These are phyloP conservation scores for Stratiomys singularior DNA, from an alignment of 2,888 invertebrate species.

Conservation along the genomic window DNA sequence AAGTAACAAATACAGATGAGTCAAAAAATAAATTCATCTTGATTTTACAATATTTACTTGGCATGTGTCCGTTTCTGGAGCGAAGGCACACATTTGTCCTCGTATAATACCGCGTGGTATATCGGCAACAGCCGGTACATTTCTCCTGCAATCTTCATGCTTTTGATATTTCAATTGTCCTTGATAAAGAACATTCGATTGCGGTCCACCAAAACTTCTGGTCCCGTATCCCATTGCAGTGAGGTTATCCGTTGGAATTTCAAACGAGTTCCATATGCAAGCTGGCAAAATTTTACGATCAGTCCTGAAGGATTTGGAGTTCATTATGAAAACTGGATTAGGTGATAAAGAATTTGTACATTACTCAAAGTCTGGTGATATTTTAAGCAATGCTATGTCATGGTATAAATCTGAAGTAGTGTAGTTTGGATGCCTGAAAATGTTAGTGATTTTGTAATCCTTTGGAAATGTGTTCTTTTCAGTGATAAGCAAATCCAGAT, in stretches of 20 bases:
- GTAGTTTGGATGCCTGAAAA: slow-evolving; percentile 64
- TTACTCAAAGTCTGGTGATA: slow-evolving; percentile 30
- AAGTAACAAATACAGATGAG: slow-evolving; percentile 52
- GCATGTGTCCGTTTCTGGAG: slow-evolving; percentile 55
- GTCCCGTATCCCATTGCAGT: slow-evolving; percentile 53
- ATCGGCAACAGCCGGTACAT: slow-evolving; percentile 12
- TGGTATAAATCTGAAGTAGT: slow-evolving; percentile 64
- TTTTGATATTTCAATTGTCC: slow-evolving; percentile 52
- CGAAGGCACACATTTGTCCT: slow-evolving; percentile 59
- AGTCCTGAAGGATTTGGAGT: too few species aligned
- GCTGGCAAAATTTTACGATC: slow-evolving; percentile 20
- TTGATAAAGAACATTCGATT: slow-evolving; percentile 54
- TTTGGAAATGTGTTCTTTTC: slow-evolving; percentile 60
- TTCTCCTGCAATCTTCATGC: slow-evolving; percentile 32
- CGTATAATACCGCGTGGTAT: slow-evolving; percentile 55
- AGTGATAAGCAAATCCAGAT: slow-evolving; percentile 60
- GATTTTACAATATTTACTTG: slow-evolving; percentile 43
- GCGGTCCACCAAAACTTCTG: slow-evolving; percentile 46
- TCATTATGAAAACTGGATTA: too few species aligned
- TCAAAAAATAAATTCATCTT: slow-evolving; percentile 53
- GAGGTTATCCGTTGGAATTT: neutral
- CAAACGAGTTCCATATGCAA: slow-evolving; percentile 21
- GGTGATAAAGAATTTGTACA: too few species aligned
- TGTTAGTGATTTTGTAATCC: slow-evolving; percentile 59
- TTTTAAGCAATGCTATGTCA: slow-evolving; percentile 66